These are phyloP conservation scores for Eurytoma adleriae DNA, from an alignment of 2,888 invertebrate genomes.

Conservation along the genomic window DNA sequence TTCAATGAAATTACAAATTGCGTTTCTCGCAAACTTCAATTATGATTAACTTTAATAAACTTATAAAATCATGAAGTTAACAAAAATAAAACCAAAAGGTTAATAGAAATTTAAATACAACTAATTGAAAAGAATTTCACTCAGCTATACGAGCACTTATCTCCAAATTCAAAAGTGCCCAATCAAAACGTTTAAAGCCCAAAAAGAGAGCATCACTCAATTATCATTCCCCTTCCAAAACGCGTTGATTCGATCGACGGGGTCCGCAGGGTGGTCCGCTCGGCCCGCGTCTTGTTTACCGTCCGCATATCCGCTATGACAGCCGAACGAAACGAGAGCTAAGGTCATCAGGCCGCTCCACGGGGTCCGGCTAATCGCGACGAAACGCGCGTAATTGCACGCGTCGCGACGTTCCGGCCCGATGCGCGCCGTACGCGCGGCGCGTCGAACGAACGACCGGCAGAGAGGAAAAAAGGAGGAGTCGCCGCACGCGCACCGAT, in stretches of 20 bases:
- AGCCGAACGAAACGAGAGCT: constrained; percentile 19
- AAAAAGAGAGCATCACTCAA: constrained; percentile 6
- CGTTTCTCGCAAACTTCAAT: no score
- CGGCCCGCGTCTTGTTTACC: constrained; percentile 37
- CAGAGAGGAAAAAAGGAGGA: background rate
- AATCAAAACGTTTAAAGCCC: background rate
- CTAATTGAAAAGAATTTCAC: no score
- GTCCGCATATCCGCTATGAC: background rate
- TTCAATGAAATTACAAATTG: no score
- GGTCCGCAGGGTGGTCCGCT: constrained; percentile 4
- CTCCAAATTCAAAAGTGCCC: background rate
- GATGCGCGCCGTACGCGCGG: background rate
- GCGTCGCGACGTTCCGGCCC: constrained; percentile 2
- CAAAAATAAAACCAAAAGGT: no score
- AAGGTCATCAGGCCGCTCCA: constrained; percentile 20
- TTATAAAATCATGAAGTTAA: no score
- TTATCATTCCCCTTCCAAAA: background rate
- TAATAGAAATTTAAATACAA: no score
- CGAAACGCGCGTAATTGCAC: background rate
- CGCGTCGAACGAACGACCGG: no score
- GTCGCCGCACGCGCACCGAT: background rate
- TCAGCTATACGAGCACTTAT: no score
- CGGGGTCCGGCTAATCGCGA: background rate
- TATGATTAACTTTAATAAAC: no score
- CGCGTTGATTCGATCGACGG: background rate